Evolutionary conservation across 2,797 vertebrate genomes (phyloP), one percentile per base, ranked within the genome.

Genomic region (Danio albolineatus): DNA sequence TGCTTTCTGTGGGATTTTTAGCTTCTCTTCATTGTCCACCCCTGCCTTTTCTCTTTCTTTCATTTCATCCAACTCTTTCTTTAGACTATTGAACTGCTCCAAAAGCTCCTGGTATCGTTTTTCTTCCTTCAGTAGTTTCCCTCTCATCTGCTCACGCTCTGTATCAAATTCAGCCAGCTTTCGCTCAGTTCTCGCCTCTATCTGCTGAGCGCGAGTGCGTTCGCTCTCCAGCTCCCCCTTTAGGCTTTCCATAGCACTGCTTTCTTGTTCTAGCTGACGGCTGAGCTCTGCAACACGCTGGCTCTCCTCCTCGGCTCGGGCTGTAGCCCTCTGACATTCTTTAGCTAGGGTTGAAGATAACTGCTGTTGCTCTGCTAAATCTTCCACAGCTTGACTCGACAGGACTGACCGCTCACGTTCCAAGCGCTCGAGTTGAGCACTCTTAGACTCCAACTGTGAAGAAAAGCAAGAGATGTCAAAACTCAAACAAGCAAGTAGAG

Each of bases 301-400:
- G 0, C 95, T 95, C 86, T 98, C 97, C 85, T 99, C 96, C 16
- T 94, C 90, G 0, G 96, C 96, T 89, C 95, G 96, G 85, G 92
- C 93, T 78, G 90, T 95, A 88, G 97, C 96, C 61, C 93, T 96
- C 89, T 98, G 97, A 86, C 97, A 97, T 90, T 99, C 96, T 51
- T 95, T 90, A 2, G 94, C 94, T 74, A 99, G 94, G 85, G 94
- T 90, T 8, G 96, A 95, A 0, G 96, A 96, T 7, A 98, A 92
- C 70, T 97, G 95, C 86, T 98, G 96, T 90, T 99, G 96, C 70
- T 96, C 95, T 21, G 94, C 90, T 59, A 96, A 93, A 0, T 97
- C 95, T 85, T 99, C 96, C 82, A 98, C 96, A 83, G 94, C 82
- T 90, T 96, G 95, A 77, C 88, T 93, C 0, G 94, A 94, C 14